Percentiles rank a stretch among this genome's conserved stretches.
Conservation (phyloP, 2,888 invertebrate genomes). For the Drosophila borealis region DNA sequence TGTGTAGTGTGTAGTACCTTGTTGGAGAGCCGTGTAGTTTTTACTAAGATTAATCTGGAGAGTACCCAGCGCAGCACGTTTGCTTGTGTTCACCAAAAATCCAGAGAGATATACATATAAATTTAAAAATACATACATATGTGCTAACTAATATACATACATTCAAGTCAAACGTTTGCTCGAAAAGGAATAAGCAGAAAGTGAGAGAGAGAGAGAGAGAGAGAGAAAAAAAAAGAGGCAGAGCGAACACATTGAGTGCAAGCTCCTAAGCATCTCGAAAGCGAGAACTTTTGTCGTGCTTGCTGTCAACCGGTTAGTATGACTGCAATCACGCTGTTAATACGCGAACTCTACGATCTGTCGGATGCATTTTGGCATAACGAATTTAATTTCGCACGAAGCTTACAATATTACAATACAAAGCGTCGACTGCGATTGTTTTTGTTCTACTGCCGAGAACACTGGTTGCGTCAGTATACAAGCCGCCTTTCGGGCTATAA, state of each 20-base stretch:
- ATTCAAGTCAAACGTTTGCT: not conserved
- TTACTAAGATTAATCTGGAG: not conserved
- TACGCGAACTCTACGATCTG: conserved; percentile 79
- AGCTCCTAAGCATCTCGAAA: conserved; percentile 46
- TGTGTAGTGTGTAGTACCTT: conserved; percentile 25
- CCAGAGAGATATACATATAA: not conserved
- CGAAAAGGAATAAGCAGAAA: not conserved
- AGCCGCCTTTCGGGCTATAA: not conserved
- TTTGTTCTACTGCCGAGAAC: conserved; percentile 73
- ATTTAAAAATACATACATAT: not conserved
- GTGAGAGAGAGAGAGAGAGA: conserved; percentile 7
- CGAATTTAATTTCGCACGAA: conserved; percentile 74
- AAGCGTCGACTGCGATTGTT: conserved; percentile 76
- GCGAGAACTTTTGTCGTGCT: conserved; percentile 18
- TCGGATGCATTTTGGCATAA: conserved; percentile 79
- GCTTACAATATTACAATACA: conserved; percentile 70
- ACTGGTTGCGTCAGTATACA: conserved; percentile 70
- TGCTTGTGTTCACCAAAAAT: not conserved
- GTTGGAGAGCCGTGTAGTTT: conserved; percentile 1
- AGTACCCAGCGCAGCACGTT: not conserved
- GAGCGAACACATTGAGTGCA: conserved; percentile 24
- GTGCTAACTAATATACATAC: conserved; percentile 1
- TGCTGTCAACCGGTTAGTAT: conserved; percentile 62
- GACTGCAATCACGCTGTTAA: conserved; percentile 82
- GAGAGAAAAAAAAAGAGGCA: conserved; percentile 13